Percentiles rank a stretch among this genome's conserved stretches.
Conservation (phyloP, 2,888 invertebrate genomes). For the Ophion ventricosus region DNA sequence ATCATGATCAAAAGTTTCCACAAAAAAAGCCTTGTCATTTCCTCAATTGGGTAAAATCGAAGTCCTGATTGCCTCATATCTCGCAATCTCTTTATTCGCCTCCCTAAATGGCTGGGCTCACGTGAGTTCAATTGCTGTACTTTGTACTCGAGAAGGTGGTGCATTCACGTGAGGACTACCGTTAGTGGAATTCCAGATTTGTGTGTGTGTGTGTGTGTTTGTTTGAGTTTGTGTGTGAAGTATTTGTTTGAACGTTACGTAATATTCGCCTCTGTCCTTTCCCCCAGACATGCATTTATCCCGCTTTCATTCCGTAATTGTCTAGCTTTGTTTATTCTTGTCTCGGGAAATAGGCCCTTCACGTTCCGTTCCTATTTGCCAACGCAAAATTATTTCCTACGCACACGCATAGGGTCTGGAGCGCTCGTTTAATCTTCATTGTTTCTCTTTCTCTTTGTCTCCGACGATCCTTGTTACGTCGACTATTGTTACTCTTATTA, state of each 20-base stretch:
- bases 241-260: conserved; percentile 1
- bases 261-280: neutral
- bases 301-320: neutral
- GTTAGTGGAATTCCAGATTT: conserved; percentile 8
- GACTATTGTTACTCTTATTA: neutral
- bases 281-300: conserved; percentile 2
- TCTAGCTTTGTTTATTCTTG: conserved; percentile 33
- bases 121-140: conserved; percentile 26
- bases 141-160: conserved; percentile 10
- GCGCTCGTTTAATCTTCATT: conserved; percentile 15
- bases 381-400: conserved; percentile 17
- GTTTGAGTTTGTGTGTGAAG: neutral
- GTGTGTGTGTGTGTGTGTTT: neutral
- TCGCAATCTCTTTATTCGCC: neutral
- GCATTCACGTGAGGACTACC: neutral
- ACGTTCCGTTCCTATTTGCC: neutral
- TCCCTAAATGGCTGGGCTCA: conserved; percentile 17
- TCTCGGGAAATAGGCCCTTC: conserved; percentile 42
- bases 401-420: conserved; percentile 3
- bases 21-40: too few species aligned
- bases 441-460: neutral
- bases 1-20: too few species aligned
- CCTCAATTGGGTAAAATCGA: too few species aligned
- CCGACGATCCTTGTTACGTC: neutral
- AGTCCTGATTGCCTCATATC: too few species aligned